phyloP scores from a whole-genome alignment of 1,140 invertebrate species.

The Lasioglossum baleicum region DNA sequence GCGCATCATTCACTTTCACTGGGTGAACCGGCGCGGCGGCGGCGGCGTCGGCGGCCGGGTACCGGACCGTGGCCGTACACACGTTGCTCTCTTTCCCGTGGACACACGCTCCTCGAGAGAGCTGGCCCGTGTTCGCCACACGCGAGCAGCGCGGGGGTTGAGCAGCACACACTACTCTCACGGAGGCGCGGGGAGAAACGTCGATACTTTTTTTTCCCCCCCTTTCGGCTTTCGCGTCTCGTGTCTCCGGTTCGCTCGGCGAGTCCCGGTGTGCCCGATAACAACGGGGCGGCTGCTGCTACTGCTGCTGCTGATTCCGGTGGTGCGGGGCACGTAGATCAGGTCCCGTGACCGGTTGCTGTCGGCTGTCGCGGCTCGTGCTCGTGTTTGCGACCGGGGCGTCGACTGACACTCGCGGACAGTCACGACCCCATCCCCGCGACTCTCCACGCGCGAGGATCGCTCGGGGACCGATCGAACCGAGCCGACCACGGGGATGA shows the following conservation, averaged over 20 bases:
- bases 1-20: slow-evolving; percentile 71
- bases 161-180: background rate
- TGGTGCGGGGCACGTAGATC: background rate
- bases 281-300: slow-evolving; percentile 1
- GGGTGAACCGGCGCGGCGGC: slow-evolving; percentile 15
- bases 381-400: slow-evolving; percentile 37
- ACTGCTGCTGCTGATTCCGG: too few relatives aligned
- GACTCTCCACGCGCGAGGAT: slow-evolving; percentile 57
- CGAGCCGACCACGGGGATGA: slow-evolving; percentile 35
- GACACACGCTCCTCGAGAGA: slow-evolving; percentile 27
- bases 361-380: background rate
- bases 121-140: slow-evolving; percentile 25
- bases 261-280: slow-evolving; percentile 29
- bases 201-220: slow-evolving; percentile 56
- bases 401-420: slow-evolving; percentile 60
- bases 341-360: slow-evolving; percentile 24
- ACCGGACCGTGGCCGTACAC: slow-evolving; percentile 27
- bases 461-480: slow-evolving; percentile 40
- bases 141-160: slow-evolving; percentile 29
- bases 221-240: background rate
- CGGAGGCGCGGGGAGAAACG: slow-evolving; percentile 50
- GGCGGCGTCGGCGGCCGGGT: background rate
- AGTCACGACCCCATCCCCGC: slow-evolving; percentile 61
- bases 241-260: too few relatives aligned
- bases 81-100: slow-evolving; percentile 5